Conservation (phyloP, 92 coral and sea anemone genomes). For the Epizoanthus fatuus region DNA sequence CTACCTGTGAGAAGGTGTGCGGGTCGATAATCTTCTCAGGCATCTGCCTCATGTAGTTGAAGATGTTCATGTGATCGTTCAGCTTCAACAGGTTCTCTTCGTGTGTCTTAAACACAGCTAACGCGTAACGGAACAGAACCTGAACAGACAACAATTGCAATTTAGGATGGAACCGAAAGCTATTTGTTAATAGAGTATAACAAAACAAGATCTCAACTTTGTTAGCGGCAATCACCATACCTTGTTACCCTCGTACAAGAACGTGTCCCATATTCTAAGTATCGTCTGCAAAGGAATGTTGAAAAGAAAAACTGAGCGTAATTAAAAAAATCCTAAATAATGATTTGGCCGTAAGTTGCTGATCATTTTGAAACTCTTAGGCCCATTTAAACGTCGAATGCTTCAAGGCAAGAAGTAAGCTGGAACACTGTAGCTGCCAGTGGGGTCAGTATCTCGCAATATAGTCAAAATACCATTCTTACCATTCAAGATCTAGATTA, state of each 20-base stretch:
- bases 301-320: no score
- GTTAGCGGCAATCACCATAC: slow-evolving; percentile 18
- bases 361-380: no score
- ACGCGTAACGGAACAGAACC: slow-evolving; percentile 94
- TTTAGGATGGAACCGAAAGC: not conserved
- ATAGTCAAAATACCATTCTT: no score
- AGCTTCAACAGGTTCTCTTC: slow-evolving; percentile 86
- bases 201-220: no score
- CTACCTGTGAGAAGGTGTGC: slow-evolving; percentile 79
- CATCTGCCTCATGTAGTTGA: slow-evolving; percentile 95
- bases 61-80: slow-evolving; percentile 83
- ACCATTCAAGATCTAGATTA: not conserved
- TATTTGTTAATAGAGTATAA: no score
- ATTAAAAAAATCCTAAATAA: no score
- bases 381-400: not conserved
- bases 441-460: no score
- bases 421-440: no score
- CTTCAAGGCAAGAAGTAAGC: not conserved
- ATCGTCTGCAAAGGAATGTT: slow-evolving; percentile 64
- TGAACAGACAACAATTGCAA: not conserved
- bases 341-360: no score
- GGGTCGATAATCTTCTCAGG: slow-evolving; percentile 87
- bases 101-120: slow-evolving; percentile 90
- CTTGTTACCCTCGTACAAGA: slow-evolving; percentile 94
- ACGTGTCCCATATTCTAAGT: slow-evolving; percentile 95